Evolutionary conservation across 2,888 invertebrate species (phyloP), one percentile per base, ranked within the genome.

Genomic region (Cabera pusaria): DNA sequence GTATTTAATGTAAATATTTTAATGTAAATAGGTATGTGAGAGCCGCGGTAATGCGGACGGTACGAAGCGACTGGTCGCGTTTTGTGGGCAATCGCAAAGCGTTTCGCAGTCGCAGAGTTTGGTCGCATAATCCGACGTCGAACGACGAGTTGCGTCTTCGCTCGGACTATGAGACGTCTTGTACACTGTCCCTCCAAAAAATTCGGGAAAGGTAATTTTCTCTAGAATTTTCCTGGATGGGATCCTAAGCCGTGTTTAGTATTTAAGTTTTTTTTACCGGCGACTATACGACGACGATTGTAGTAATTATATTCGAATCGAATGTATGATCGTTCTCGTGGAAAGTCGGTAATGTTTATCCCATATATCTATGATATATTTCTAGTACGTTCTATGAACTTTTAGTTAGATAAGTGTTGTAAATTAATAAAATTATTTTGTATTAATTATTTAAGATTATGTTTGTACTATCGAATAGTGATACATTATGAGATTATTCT

Each of bases 311-410:
- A 51, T 46, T 42, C 31, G 9, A 39, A 32, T 44, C 28, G 36
- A 45, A 45, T 24, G 22, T 31, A 41, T 27, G 24, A 56, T 74
- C 69, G 72, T 52, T 29, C 3, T 49, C 59, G 74, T 74, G 64
- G 84, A 86, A 86, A 90, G 88, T 90, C 90, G 91, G 93, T 93
- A 93, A 93, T 92, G 92, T 92, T 95, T 94, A 93, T 94, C 95
- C 95, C 95, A 97, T 97, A 97, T 97, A 97, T 97, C 97, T 95
- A 96, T 97, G 97, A 97, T 97, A 97, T 97, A 96, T 96, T 93
- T 92, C 89, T 91, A 91, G 96, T 97, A 97, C 94, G 97, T 97
- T 97, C 97, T 96, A 94, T 97, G 97, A 97, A 97, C 97, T 81
- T 76, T 72, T 86, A 86, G 78, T 26, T 70, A 52, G 28, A 35